Conservation (phyloP, 2,113 vertebrate genomes). For the Syngnathus floridae region DNA sequence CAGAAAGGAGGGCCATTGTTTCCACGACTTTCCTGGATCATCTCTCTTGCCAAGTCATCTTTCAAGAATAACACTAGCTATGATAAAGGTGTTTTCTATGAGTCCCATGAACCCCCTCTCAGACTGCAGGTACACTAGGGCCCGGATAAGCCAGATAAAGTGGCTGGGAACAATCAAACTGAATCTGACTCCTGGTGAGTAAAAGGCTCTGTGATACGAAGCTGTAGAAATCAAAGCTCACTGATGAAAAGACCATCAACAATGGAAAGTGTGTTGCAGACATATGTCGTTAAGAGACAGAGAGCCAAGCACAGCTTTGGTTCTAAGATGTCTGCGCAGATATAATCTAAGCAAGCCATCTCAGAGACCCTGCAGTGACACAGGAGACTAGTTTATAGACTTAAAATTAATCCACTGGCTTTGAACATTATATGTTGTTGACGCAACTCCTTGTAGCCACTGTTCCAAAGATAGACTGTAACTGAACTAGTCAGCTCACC, state of each 20-base stretch:
- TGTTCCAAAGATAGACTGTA: slow-evolving; percentile 24
- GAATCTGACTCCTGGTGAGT: slow-evolving; percentile 43
- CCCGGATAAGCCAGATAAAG: slow-evolving; percentile 54
- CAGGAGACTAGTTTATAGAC: slow-evolving; percentile 33
- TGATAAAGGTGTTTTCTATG: slow-evolving; percentile 33
- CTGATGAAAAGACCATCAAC: slow-evolving; percentile 38
- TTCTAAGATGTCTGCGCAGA: slow-evolving; percentile 30
- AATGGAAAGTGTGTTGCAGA: slow-evolving; percentile 43
- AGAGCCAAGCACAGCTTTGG: slow-evolving; percentile 20
- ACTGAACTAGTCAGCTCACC: slow-evolving; percentile 9
- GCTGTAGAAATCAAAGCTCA: slow-evolving; percentile 39
- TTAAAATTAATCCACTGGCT: slow-evolving; percentile 52
- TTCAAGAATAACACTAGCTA: slow-evolving; percentile 33
- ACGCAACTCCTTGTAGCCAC: slow-evolving; percentile 19
- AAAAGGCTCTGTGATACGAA: slow-evolving; percentile 35
- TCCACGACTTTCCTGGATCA: slow-evolving; percentile 20
- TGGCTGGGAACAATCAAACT: slow-evolving; percentile 32
- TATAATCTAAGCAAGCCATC: slow-evolving; percentile 20
- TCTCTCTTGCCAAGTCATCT: slow-evolving; percentile 12
- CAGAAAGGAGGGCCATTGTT: slow-evolving; percentile 19
- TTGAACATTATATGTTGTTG: slow-evolving; percentile 40
- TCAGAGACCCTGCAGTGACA: slow-evolving; percentile 40
- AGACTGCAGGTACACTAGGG: slow-evolving; percentile 32
- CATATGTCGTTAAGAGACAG: slow-evolving; percentile 15
- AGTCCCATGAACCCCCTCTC: slow-evolving; percentile 16